A percentile compares a stretch with the other conserved stretches of the same genome.
Evolutionary conservation across 2,797 vertebrate species (phyloP).

Genomic region (Cossypha heuglini): DNA sequence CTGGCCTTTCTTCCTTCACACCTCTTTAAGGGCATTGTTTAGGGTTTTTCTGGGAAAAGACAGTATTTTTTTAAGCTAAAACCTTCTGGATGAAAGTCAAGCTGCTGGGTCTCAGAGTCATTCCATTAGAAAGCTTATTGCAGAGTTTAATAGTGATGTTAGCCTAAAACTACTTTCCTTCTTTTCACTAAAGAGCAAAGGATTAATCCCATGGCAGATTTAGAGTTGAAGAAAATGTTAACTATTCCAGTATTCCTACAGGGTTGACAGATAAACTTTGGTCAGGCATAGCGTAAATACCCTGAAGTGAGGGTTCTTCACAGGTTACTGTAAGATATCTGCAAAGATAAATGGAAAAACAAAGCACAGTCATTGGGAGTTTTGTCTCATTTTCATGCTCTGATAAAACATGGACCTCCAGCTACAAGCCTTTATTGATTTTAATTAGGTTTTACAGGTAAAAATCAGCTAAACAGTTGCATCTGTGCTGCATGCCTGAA

Average conservation of each 20-base stretch:
- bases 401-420: constrained; percentile 16
- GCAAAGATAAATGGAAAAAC: background rate
- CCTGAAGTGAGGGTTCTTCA: background rate
- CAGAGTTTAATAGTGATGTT: background rate
- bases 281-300: background rate
- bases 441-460: constrained; percentile 38
- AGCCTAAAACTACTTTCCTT: background rate
- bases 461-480: background rate
- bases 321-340: background rate
- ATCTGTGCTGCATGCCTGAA: background rate
- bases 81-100: background rate
- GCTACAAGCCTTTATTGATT: constrained; percentile 35
- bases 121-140: background rate
- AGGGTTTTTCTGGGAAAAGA: background rate
- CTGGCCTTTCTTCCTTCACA: background rate
- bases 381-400: constrained; percentile 16
- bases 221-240: constrained; percentile 11
- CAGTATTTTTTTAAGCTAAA: background rate
- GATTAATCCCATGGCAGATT: constrained; percentile 15
- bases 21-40: background rate
- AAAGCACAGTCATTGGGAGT: background rate
- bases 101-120: background rate
- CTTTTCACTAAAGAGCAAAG: background rate
- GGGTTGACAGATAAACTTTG: background rate
- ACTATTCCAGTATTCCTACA: background rate